phyloP scores from a whole-genome alignment of 1,140 invertebrate genomes.

The Eriosoma lanigerum region DNA sequence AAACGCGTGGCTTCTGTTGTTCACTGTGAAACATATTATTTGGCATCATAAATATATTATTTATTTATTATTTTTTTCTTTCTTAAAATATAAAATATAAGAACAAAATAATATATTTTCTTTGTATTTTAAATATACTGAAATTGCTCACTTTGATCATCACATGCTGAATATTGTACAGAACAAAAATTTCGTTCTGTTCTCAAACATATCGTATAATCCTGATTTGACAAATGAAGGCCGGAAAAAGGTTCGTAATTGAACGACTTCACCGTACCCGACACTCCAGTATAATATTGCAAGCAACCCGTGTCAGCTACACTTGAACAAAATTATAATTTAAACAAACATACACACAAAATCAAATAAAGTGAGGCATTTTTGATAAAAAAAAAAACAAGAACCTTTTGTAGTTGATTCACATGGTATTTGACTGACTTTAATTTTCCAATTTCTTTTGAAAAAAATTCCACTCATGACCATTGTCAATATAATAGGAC shows the following conservation, averaged over 20 bases:
- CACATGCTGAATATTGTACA: constrained; percentile 77
- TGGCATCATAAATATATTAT: not conserved
- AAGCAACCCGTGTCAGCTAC: constrained; percentile 78
- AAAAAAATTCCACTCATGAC: constrained; percentile 76
- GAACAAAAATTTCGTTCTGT: constrained; percentile 86
- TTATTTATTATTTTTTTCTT: not conserved
- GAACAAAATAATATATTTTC: no score
- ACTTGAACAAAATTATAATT: not conserved
- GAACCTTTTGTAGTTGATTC: constrained; percentile 70
- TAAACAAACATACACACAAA: no score
- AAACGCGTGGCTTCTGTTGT: constrained; percentile 69
- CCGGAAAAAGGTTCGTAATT: constrained; percentile 77
- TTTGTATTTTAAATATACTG: no score
- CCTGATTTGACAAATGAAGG: constrained; percentile 83
- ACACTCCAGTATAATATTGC: constrained; percentile 78
- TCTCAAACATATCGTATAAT: constrained; percentile 82
- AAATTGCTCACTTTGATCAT: constrained; percentile 67
- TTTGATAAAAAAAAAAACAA: no score
- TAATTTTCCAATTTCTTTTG: constrained; percentile 77
- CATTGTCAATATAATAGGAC: constrained; percentile 74
- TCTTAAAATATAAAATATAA: not conserved
- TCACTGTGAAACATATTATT: constrained; percentile 58
- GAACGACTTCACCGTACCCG: constrained; percentile 77
- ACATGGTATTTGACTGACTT: constrained; percentile 76
- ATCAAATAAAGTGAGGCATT: no score